Evolutionary conservation across 1,140 invertebrate genomes (phyloP).

Genomic region (Druon quercuslanigerum): DNA sequence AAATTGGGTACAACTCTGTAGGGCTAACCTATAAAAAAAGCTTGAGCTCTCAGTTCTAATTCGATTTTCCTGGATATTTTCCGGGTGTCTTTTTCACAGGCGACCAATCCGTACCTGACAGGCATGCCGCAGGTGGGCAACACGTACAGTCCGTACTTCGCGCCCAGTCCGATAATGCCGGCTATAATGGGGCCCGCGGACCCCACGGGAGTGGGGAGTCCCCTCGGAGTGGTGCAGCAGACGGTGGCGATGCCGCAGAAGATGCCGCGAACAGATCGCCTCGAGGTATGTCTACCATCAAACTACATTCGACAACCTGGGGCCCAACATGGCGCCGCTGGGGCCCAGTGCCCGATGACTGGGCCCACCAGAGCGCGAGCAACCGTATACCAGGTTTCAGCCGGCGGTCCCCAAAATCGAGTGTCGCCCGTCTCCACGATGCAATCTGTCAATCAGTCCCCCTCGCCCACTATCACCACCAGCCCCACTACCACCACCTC

Average conservation of each 20-base stretch:
- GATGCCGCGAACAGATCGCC: conserved; percentile 93
- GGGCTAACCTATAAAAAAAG: no score
- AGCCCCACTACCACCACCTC: conserved; percentile 58
- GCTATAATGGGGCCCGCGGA: conserved; percentile 88
- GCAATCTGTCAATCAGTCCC: conserved; percentile 73
- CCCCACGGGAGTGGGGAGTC: conserved; percentile 82
- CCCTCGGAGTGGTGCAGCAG: conserved; percentile 87
- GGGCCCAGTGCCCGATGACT: conserved; percentile 69
- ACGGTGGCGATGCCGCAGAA: conserved; percentile 92
- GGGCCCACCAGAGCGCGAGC: conserved; percentile 56
- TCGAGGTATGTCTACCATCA: conserved; percentile 89
- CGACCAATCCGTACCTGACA: conserved; percentile 91
- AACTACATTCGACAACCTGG: conserved; percentile 75
- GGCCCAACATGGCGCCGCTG: conserved; percentile 70
- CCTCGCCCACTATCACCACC: conserved; percentile 64
- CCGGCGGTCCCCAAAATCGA: conserved; percentile 73
- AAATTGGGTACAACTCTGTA: no score
- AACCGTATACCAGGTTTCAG: conserved; percentile 70
- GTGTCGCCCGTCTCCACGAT: conserved; percentile 74
- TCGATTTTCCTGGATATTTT: conserved; percentile 53
- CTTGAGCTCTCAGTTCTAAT: conserved; percentile 34
- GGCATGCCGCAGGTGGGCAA: conserved; percentile 89
- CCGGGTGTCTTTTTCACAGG: conserved; percentile 78
- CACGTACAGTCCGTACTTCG: conserved; percentile 91
- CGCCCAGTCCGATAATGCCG: conserved; percentile 90